Conservation (phyloP, 2,113 vertebrate genomes). For the Carassius gibelio region DNA sequence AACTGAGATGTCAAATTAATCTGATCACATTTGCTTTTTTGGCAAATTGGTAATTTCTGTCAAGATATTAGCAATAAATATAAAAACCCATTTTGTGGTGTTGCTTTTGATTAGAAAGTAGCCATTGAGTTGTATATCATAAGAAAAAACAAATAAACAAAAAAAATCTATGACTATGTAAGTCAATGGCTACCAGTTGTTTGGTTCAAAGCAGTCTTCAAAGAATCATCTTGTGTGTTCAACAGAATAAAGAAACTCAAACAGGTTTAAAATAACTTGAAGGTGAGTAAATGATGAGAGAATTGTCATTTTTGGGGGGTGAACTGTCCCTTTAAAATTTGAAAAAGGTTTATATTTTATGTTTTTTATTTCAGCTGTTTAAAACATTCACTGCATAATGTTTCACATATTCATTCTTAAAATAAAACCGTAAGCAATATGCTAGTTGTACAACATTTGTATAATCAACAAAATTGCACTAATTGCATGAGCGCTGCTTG, state of each 20-base stretch:
- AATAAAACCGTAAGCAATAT: background rate
- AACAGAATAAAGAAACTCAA: background rate
- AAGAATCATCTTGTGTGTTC: background rate
- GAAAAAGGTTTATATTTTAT: background rate
- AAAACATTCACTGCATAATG: background rate
- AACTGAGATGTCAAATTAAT: constrained; percentile 89
- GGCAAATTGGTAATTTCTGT: constrained; percentile 81
- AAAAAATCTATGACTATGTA: no score
- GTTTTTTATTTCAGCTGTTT: background rate
- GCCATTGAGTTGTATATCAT: background rate
- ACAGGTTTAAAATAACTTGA: background rate
- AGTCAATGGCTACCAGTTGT: background rate
- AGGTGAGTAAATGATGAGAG: background rate
- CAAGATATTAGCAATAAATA: constrained; percentile 93
- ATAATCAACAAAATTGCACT: background rate
- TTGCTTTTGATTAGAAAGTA: background rate
- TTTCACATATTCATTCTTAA: background rate
- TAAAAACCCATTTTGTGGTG: background rate
- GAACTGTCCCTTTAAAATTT: background rate
- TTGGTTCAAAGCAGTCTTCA: background rate
- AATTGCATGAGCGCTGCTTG: background rate
- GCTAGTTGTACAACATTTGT: background rate
- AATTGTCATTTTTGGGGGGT: background rate
- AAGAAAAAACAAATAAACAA: no score
- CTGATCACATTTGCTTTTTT: constrained; percentile 87